These are phyloP conservation scores for Cheirogaleus medius DNA, from an alignment of 2,113 vertebrate species.

Conservation along the genomic window DNA sequence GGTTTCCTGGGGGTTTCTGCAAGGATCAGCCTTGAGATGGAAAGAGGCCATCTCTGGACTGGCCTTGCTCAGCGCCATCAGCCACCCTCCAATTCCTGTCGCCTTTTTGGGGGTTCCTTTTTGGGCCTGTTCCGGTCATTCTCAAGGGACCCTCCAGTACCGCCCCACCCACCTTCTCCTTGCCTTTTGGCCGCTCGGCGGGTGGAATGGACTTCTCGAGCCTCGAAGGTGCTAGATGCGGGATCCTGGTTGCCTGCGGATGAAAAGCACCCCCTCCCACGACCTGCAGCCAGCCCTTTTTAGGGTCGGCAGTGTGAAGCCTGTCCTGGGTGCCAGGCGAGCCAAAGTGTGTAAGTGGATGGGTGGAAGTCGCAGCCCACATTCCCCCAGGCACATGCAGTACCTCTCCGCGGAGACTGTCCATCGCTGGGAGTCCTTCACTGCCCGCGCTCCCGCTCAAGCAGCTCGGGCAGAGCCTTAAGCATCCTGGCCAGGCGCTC, in stretches of 20 bases:
- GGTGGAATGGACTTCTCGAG: neutral
- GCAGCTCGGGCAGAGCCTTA: neutral
- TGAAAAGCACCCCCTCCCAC: neutral
- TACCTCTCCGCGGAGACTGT: neutral
- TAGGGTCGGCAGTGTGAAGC: neutral
- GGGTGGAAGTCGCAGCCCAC: neutral
- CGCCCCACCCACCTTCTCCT: neutral
- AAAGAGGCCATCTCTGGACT: neutral
- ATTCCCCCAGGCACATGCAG: neutral
- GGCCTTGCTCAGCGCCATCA: neutral
- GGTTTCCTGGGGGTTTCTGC: neutral
- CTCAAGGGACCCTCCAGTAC: neutral
- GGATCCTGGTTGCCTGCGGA: neutral
- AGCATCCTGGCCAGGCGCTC: neutral
- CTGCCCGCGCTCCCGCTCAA: accelerated
- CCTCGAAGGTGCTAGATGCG: neutral
- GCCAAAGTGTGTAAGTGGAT: neutral
- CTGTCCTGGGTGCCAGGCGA: neutral
- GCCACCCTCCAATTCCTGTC: neutral
- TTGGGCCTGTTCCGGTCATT: neutral
- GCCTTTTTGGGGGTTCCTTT: neutral
- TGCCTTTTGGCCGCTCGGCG: neutral
- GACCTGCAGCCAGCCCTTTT: neutral
- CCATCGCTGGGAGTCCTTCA: neutral
- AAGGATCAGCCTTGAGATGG: neutral